Evolutionary conservation across 2,797 vertebrate species (phyloP), one percentile per base, ranked within the genome.

Genomic region (Discoglossus pictus): DNA sequence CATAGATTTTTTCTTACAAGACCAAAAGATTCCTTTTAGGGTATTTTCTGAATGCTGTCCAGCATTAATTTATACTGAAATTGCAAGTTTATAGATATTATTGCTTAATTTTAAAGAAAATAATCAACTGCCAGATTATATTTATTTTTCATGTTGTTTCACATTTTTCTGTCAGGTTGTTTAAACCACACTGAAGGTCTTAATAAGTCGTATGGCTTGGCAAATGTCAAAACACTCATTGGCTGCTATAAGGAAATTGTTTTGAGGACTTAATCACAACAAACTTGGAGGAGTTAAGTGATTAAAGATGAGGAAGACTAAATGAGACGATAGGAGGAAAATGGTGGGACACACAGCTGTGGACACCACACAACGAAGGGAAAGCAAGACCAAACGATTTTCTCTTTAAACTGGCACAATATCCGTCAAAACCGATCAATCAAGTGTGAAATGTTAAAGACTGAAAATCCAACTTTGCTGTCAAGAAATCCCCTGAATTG

Each of bases 131-230:
- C 78, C 78, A 75, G 25, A 74, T 17, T 74, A 65, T 65, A 70
- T 58, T 77, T 72, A 59, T 69, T 24, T 72, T 80, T 72, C 80
- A 73, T 76, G 79, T 78, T 73, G 71, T 78, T 77, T 78, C 73
- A 50, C 73, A 73, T 76, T 82, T 69, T 63, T 15, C 23, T 70
- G 78, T 79, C 80, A 81, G 74, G 74, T 61, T 79, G 56, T 74
- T 78, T 76, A 80, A 76, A 71, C 42, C 56, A 65, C 59, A 58
- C 52, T 17, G 53, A 78, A 61, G 68, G 34, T 67, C 69, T 61
- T 62, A 65, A 52, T 59, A 20, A 74, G 39, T 42, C 3, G 56
- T 73, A 47, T 69, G 54, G 42, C 36, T 78, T 54, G 48, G 64
- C 74, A 74, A 74, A 46, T 68, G 50, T 71, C 78, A 78, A 54